Evolutionary conservation across 2,797 vertebrate genomes (phyloP).

Genomic region (Tolypeutes matacus): DNA sequence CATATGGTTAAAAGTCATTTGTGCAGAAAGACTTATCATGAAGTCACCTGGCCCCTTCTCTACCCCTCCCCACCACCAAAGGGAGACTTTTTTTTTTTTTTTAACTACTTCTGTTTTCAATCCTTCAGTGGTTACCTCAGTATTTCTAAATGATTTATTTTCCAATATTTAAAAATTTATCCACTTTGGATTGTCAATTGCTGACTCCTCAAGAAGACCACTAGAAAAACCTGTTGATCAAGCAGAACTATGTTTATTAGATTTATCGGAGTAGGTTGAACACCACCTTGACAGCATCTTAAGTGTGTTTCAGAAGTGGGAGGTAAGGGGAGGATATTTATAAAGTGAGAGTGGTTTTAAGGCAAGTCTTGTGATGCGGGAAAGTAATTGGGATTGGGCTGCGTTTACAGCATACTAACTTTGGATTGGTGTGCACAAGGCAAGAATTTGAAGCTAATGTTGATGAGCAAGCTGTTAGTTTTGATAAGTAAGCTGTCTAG

Average conservation of each 20-base stretch:
- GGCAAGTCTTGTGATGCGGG: conserved; percentile 9
- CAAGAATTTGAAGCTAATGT: conserved; percentile 33
- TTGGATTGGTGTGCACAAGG: not conserved
- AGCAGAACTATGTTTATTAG: conserved; percentile 8
- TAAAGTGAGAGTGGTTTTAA: conserved; percentile 16
- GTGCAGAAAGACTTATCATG: not conserved
- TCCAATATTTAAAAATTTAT: not conserved
- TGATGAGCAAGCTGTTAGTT: not conserved
- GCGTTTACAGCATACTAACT: not conserved
- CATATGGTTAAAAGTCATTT: conserved; percentile 30
- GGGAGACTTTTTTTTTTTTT: conserved; percentile 25
- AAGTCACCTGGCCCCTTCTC: not conserved
- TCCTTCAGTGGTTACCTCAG: not conserved
- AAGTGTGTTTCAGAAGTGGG: not conserved
- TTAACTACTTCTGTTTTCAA: not conserved
- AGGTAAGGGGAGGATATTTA: not conserved
- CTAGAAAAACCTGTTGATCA: not conserved
- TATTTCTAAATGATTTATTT: not conserved
- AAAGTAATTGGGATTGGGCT: conserved; percentile 3
- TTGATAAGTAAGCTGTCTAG: not conserved
- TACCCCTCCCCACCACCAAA: not conserved
- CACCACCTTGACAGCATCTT: not conserved
- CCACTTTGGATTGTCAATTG: not conserved
- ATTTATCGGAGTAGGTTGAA: not conserved
- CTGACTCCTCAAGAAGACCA: not conserved